phyloP scores from a whole-genome alignment of 2,888 invertebrate genomes.

The Stenodera caucasica region DNA sequence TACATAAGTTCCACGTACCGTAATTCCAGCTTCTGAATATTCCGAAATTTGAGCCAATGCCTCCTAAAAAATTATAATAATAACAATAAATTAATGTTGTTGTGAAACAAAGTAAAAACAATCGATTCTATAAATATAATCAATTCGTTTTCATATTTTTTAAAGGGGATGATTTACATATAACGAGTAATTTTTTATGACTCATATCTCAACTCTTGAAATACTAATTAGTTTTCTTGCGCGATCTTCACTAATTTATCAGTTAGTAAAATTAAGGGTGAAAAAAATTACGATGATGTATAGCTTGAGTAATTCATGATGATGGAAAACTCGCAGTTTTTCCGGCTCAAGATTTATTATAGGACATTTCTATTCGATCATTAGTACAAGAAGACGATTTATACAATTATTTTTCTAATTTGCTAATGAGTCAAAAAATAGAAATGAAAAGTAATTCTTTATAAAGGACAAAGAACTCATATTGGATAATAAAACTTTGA shows the following conservation, averaged over 20 bases:
- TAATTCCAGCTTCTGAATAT: slow-evolving; percentile 98
- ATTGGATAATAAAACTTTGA: too few relatives aligned
- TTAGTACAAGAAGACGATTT: too few relatives aligned
- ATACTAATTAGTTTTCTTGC: background rate
- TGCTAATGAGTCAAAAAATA: too few relatives aligned
- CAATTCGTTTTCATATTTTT: too few relatives aligned
- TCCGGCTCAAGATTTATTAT: background rate
- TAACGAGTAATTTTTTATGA: too few relatives aligned
- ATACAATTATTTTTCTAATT: too few relatives aligned
- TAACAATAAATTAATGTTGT: background rate
- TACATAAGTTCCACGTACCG: slow-evolving; percentile 96
- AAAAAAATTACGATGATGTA: background rate
- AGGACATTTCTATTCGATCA: too few relatives aligned
- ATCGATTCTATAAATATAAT: too few relatives aligned
- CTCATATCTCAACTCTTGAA: too few relatives aligned
- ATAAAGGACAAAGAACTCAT: too few relatives aligned
- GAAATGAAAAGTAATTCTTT: too few relatives aligned
- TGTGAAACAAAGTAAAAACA: background rate
- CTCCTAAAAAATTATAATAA: slow-evolving; percentile 65
- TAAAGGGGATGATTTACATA: too few relatives aligned
- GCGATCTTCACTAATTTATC: background rate
- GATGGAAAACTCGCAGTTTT: background rate
- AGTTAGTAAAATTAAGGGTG: background rate
- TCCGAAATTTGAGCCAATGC: slow-evolving; percentile 97
- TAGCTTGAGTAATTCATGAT: background rate